phyloP scores from a whole-genome alignment of 2,888 invertebrate genomes.

The Smittia aterrima region DNA sequence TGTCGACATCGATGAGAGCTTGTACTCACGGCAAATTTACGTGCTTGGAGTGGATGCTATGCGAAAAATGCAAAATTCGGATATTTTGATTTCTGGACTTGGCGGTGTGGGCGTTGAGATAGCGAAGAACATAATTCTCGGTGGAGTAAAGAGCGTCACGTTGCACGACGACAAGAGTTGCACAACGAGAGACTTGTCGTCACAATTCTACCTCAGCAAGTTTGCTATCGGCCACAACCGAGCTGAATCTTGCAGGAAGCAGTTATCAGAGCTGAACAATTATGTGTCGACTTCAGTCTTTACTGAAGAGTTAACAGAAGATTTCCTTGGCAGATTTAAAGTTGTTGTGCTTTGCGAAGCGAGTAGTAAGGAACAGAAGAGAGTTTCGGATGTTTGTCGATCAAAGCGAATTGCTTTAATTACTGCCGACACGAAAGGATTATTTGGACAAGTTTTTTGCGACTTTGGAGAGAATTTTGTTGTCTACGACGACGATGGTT shows the following conservation, averaged over 20 bases:
- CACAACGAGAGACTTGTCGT: slow-evolving; percentile 73
- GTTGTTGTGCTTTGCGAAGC: slow-evolving; percentile 87
- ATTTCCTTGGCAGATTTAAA: slow-evolving; percentile 73
- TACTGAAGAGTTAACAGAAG: slow-evolving; percentile 73
- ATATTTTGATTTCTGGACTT: slow-evolving; percentile 93
- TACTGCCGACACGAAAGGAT: slow-evolving; percentile 84
- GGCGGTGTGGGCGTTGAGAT: slow-evolving; percentile 96
- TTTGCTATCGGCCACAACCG: slow-evolving; percentile 85
- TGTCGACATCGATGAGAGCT: slow-evolving; percentile 80
- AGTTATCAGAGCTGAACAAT: slow-evolving; percentile 83
- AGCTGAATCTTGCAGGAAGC: slow-evolving; percentile 73
- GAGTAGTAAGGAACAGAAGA: slow-evolving; percentile 71
- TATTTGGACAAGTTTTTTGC: slow-evolving; percentile 95
- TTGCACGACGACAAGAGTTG: slow-evolving; percentile 81
- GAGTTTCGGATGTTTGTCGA: slow-evolving; percentile 80
- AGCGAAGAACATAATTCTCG: slow-evolving; percentile 96
- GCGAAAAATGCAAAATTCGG: slow-evolving; percentile 94
- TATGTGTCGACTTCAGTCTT: slow-evolving; percentile 82
- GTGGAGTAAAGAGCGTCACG: slow-evolving; percentile 96
- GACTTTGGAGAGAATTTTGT: slow-evolving; percentile 92
- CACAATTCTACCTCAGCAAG: slow-evolving; percentile 89
- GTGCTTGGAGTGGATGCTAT: slow-evolving; percentile 99
- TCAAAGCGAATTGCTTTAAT: slow-evolving; percentile 79
- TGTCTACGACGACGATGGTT: slow-evolving; percentile 87
- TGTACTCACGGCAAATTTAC: slow-evolving; percentile 92